Evolutionary conservation across 2,888 invertebrate species (phyloP).

Genomic region (Lepidochitona cinerea): DNA sequence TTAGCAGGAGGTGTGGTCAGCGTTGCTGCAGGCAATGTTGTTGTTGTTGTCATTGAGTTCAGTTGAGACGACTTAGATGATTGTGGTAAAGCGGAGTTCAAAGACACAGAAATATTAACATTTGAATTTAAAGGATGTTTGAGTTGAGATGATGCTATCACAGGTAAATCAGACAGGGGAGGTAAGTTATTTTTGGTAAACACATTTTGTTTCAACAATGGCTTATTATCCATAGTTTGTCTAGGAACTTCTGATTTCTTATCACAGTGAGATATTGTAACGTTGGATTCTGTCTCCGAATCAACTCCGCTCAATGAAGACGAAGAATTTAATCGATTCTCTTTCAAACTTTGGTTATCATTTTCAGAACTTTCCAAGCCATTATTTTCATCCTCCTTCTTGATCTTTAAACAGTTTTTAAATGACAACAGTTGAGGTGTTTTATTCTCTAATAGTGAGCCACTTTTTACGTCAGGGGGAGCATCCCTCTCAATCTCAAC

Average conservation of each 20-base stretch:
- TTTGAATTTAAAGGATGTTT: not conserved
- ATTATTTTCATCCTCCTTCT: not conserved
- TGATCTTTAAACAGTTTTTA: not conserved
- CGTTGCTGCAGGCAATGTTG: not conserved
- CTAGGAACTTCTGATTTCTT: not conserved
- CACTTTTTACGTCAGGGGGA: not conserved
- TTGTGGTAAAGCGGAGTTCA: not conserved
- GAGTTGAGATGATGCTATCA: not conserved
- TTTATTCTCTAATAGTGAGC: not conserved
- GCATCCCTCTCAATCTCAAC: constrained; percentile 49
- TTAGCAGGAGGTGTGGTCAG: not conserved
- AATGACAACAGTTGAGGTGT: not conserved
- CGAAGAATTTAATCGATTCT: not conserved
- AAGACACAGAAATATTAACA: not conserved
- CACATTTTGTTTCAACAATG: too few relatives aligned
- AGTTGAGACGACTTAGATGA: not conserved
- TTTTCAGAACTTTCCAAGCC: not conserved
- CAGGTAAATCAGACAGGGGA: not conserved
- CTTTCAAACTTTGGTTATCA: too few relatives aligned
- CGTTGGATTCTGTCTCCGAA: not conserved
- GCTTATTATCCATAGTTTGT: too few relatives aligned
- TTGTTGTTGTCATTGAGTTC: not conserved
- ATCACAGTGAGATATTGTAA: not conserved
- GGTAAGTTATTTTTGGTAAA: not conserved
- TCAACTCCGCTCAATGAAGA: not conserved